A percentile compares a stretch with the other conserved stretches of the same genome.
Conservation (phyloP, 2,113 vertebrate genomes). For the Cyprinodon tularosa region DNA sequence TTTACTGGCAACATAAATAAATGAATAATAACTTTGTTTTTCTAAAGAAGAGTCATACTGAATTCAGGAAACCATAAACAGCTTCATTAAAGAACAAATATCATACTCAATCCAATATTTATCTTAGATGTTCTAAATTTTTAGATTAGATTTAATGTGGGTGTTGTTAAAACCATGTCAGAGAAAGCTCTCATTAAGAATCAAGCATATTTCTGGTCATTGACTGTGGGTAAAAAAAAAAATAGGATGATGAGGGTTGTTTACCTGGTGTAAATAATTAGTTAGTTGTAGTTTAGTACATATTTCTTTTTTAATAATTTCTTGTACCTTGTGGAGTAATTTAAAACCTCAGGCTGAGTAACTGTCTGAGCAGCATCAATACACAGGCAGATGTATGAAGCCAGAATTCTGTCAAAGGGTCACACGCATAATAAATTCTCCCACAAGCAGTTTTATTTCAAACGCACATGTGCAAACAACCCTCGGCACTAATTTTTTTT, state of each 20-base stretch:
- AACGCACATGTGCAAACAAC: too few relatives aligned
- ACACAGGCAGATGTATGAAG: not conserved
- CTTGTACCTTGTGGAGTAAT: not conserved
- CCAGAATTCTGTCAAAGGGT: too few relatives aligned
- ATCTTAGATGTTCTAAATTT: too few relatives aligned
- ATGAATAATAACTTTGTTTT: slow-evolving; percentile 32
- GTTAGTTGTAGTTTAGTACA: not conserved
- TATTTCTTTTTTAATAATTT: too few relatives aligned
- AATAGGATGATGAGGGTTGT: not conserved
- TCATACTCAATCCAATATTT: not conserved
- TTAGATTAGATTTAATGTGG: not conserved
- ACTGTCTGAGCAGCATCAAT: not conserved
- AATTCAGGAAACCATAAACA: not conserved
- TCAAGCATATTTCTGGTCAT: not conserved
- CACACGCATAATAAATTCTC: too few relatives aligned
- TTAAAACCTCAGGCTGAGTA: not conserved
- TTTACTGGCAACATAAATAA: slow-evolving; percentile 17
- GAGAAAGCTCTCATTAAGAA: not conserved
- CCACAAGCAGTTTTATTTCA: too few relatives aligned
- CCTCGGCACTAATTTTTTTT: too few relatives aligned
- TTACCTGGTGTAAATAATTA: not conserved
- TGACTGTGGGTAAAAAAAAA: not conserved
- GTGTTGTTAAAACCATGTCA: not conserved
- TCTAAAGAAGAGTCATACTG: slow-evolving; percentile 6
- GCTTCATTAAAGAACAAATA: not conserved